phyloP scores from a whole-genome alignment of 2,797 vertebrate species.

The Thunnus albacares region DNA sequence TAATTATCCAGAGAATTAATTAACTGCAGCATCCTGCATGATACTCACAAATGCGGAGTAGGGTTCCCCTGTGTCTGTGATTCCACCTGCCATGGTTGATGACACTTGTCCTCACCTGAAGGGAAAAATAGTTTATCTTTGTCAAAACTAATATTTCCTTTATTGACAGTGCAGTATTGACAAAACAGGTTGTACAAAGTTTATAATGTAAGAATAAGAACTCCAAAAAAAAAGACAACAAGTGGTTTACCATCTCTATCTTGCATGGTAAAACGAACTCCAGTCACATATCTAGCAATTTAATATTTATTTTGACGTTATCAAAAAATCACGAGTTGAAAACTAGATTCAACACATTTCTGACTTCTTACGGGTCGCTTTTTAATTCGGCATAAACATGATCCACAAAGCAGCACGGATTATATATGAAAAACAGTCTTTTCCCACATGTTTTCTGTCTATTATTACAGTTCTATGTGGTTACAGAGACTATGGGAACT shows the following conservation, averaged over 20 bases:
- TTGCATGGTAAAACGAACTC: background rate
- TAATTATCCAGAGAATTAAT: background rate
- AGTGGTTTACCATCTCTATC: background rate
- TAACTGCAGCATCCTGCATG: background rate
- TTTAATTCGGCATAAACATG: background rate
- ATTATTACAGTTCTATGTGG: background rate
- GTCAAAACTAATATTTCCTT: background rate
- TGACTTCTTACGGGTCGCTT: background rate
- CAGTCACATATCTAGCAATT: background rate
- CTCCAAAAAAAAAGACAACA: background rate
- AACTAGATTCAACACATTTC: rapidly evolving
- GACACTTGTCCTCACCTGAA: slow-evolving; percentile 51
- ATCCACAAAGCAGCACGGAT: background rate
- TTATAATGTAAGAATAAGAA: background rate
- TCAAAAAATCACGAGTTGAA: rapidly evolving
- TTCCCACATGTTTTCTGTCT: too few relatives aligned
- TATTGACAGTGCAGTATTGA: background rate
- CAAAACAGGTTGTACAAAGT: background rate
- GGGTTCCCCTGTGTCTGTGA: slow-evolving; percentile 95
- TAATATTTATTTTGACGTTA: rapidly evolving
- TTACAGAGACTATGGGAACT: too few relatives aligned
- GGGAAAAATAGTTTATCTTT: background rate
- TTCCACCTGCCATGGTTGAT: slow-evolving; percentile 92
- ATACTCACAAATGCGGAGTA: slow-evolving; percentile 97
- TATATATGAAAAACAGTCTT: background rate